A percentile compares a stretch with the other conserved stretches of the same genome.
These are phyloP conservation scores for Toxotes jaculatrix DNA, from an alignment of 2,113 vertebrate species.

Conservation along the genomic window DNA sequence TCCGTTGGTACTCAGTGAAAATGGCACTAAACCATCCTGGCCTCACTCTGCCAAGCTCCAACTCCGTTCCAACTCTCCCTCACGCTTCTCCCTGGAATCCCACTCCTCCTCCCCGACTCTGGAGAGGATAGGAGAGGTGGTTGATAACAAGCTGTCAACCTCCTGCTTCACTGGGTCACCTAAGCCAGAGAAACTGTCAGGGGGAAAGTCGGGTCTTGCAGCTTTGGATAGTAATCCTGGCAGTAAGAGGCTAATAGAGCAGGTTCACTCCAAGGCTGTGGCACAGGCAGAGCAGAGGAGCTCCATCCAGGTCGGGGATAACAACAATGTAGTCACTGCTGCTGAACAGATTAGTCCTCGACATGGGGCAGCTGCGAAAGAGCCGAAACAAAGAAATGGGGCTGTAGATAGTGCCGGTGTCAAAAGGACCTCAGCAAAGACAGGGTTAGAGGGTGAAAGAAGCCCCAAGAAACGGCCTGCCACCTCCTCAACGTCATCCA, in stretches of 20 bases:
- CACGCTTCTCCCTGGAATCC: conserved; percentile 93
- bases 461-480: conserved; percentile 87
- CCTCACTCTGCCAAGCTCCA: conserved; percentile 94
- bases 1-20: conserved; percentile 92
- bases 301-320: conserved; percentile 85
- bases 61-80: conserved; percentile 93
- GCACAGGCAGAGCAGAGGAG: conserved; percentile 81
- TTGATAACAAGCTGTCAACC: conserved; percentile 88
- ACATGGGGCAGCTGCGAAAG: conserved; percentile 88
- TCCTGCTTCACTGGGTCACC: conserved; percentile 87
- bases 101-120: conserved; percentile 91
- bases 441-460: conserved; percentile 83
- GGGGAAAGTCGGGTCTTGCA: conserved; percentile 87
- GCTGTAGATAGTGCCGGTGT: conserved; percentile 68
- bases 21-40: conserved; percentile 92
- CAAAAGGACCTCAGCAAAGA: conserved; percentile 85
- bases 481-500: conserved; percentile 86
- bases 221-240: conserved; percentile 87
- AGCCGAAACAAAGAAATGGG: conserved; percentile 84
- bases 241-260: conserved; percentile 83
- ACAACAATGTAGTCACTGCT: conserved; percentile 89
- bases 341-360: conserved; percentile 88
- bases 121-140: conserved; percentile 93
- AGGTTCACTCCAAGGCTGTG: conserved; percentile 80
- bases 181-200: conserved; percentile 83